Percentiles rank a stretch among this genome's conserved stretches.
Evolutionary conservation across 2,113 vertebrate genomes (phyloP).

Genomic region (Phainopepla nitens): DNA sequence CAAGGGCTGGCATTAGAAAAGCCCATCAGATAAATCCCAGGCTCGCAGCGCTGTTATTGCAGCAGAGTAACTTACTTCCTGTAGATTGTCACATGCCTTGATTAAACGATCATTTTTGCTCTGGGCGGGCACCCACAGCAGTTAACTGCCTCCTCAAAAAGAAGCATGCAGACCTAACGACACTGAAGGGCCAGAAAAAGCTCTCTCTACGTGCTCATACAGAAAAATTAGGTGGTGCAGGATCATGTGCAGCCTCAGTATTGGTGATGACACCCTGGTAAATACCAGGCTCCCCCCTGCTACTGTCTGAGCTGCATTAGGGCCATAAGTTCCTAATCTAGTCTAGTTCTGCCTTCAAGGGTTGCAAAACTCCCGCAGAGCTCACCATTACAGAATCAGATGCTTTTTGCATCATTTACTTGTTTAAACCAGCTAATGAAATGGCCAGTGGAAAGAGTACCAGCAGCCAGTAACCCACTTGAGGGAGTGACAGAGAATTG

Average conservation of each 20-base stretch:
- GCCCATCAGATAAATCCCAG: neutral
- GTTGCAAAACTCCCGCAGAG: neutral
- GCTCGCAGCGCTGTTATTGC: fast-evolving
- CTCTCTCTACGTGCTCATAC: neutral
- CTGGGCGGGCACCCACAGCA: neutral
- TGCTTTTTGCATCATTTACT: neutral
- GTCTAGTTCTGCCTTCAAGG: neutral
- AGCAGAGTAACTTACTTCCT: neutral
- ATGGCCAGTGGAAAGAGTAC: neutral
- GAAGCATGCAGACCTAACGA: neutral
- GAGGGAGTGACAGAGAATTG: neutral
- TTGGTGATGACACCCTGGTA: fast-evolving
- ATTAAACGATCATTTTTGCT: neutral
- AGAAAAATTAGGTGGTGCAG: neutral
- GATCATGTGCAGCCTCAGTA: neutral
- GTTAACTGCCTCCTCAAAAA: neutral
- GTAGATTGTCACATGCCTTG: neutral
- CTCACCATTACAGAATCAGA: neutral
- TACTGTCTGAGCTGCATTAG: neutral
- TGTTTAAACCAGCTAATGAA: neutral
- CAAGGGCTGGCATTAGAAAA: neutral
- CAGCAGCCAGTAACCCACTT: neutral
- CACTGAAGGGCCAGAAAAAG: neutral
- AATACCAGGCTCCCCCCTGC: neutral
- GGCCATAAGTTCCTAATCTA: neutral